phyloP scores from a whole-genome alignment of 64 coral and sea anemone species.

The Pocillopora damicornis region DNA sequence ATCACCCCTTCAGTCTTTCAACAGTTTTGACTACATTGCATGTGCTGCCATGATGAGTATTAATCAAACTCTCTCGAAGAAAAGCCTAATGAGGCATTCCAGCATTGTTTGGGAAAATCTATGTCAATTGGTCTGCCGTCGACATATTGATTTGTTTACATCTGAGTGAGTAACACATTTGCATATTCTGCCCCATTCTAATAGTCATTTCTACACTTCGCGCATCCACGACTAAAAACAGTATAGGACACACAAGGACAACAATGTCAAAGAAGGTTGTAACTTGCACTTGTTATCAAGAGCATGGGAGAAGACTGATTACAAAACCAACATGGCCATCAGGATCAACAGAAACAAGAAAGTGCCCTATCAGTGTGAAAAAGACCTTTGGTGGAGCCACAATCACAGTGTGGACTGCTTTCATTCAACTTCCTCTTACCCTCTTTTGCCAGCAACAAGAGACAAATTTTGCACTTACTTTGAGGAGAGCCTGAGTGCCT shows the following conservation, averaged over 20 bases:
- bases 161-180: slow-evolving; percentile 53
- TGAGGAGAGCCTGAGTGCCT: slow-evolving; percentile 36
- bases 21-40: background rate
- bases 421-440: slow-evolving; percentile 25
- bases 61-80: too few relatives aligned
- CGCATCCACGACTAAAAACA: slow-evolving; percentile 24
- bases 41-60: background rate
- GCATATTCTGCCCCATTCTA: slow-evolving; percentile 42
- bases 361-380: slow-evolving; percentile 4
- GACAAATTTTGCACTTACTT: slow-evolving; percentile 54
- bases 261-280: slow-evolving; percentile 22
- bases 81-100: too few relatives aligned
- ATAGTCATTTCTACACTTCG: slow-evolving; percentile 35
- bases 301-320: slow-evolving; percentile 53
- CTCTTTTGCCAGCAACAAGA: slow-evolving; percentile 59
- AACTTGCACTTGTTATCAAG: slow-evolving; percentile 52
- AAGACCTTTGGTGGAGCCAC: slow-evolving; percentile 52
- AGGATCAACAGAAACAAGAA: slow-evolving; percentile 25
- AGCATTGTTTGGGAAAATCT: too few relatives aligned
- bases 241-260: slow-evolving; percentile 26
- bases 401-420: slow-evolving; percentile 64
- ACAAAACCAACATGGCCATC: slow-evolving; percentile 52
- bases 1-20: background rate
- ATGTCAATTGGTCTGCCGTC: background rate
- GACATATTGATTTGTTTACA: slow-evolving; percentile 53